These are phyloP conservation scores for Pelosia muscerda DNA, from an alignment of 2,888 invertebrate genomes.

Conservation along the genomic window DNA sequence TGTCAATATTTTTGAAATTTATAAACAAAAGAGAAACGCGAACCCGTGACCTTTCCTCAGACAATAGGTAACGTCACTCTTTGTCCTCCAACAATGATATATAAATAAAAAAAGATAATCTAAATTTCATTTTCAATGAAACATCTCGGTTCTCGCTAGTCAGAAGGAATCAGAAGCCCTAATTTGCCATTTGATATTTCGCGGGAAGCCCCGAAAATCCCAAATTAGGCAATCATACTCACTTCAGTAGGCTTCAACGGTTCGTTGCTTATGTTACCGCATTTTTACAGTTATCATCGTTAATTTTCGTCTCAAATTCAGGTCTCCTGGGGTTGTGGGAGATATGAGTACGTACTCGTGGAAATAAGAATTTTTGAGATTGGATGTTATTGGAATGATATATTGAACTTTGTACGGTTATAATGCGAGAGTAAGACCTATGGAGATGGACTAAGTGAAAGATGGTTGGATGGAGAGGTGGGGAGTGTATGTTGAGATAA, in stretches of 20 bases:
- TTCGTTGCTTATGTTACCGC: constrained; percentile 13
- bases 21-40: not conserved
- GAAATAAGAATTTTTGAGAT: not conserved
- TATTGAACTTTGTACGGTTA: not conserved
- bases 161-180: not conserved
- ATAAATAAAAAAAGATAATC: too few species aligned
- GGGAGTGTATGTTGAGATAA: too few species aligned
- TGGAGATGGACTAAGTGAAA: too few species aligned
- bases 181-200: constrained; percentile 34
- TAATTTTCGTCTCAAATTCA: not conserved
- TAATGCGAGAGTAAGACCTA: too few species aligned
- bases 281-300: constrained; percentile 1
- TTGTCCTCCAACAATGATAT: constrained; percentile 3
- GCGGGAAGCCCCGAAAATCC: constrained; percentile 5
- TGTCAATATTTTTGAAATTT: not conserved
- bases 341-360: not conserved
- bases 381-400: not conserved
- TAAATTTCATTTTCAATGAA: not conserved
- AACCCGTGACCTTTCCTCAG: constrained; percentile 1
- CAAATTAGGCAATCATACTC: constrained; percentile 18
- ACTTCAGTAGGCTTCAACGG: constrained; percentile 6
- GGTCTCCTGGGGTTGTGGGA: not conserved
- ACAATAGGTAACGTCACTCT: not conserved
- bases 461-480: too few species aligned
- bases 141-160: not conserved